Base-by-base conservation (phyloP, 1,140 invertebrate species). In the Drosophila nikananu region DNA sequence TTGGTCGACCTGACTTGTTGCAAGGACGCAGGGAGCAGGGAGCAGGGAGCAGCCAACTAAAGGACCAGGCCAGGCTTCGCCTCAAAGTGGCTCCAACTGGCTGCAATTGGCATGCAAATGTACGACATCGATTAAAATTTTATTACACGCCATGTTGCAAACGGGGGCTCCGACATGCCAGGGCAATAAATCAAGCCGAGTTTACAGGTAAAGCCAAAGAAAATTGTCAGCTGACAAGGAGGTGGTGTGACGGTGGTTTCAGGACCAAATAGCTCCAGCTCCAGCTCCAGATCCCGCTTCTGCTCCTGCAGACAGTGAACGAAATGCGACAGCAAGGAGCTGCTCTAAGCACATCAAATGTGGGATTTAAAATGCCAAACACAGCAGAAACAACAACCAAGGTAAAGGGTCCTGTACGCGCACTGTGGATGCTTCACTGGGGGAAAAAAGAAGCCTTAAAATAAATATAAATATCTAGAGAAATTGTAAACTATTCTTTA, bases 81-180 rank as follows among this genome's bases (percentile, higher is more conserved):
- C 67, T 52, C 46, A 73, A 74, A 74, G 71, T 74, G 68, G 67
- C 71, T 78, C 55, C 63, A 75, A 82, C 72, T 70, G 84, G 64
- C 77, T 84, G 84, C 86, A 90, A 90, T 89, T 90, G 86, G 86
- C 86, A 89, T 89, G 86, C 82, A 90, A 90, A 91, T 90, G 86
- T 90, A 86, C 86, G 86, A 90, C 86, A 90, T 91, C 86, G 86
- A 90, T 90, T 90, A 90, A 90, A 90, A 90, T 90, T 90, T 90
- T 90, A 90, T 90, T 91, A 90, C 86, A 90, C 81, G 86, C 86
- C 81, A 90, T 87, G 83, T 86, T 64, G 75, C 75, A 60, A 77
- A 61, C 70, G 61, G 63, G 67, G 39, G 80, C 62, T 68, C 86
- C 42, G 73, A 75, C 77, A 81, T 51, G 74, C 42, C 76, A 64